A percentile compares a stretch with the other conserved stretches of the same genome.
Conservation (phyloP, 2,888 invertebrate genomes). For the Cataglyphis livida region DNA sequence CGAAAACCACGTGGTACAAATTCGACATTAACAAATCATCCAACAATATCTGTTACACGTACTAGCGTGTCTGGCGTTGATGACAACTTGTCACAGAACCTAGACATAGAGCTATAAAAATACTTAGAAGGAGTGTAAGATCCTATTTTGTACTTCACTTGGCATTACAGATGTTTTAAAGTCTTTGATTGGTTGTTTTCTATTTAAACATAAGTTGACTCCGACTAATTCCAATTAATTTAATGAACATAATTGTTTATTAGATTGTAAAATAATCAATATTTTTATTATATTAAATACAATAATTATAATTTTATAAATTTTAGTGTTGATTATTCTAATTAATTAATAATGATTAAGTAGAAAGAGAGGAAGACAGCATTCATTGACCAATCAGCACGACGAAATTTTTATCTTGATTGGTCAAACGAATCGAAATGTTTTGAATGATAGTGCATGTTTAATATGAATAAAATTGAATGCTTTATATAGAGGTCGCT, state of each 20-base stretch:
- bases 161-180: too few species aligned
- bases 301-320: too few species aligned
- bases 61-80: neutral
- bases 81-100: neutral
- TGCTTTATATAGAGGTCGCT: neutral
- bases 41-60: neutral
- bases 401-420: neutral
- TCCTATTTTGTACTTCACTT: neutral
- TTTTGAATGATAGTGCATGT: neutral
- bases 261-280: too few species aligned
- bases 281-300: too few species aligned
- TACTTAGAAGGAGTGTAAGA: neutral
- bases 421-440: neutral
- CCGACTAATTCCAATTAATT: too few species aligned
- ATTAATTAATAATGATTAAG: too few species aligned
- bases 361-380: too few species aligned
- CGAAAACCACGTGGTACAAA: conserved; percentile 18
- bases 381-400: neutral
- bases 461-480: neutral
- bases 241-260: too few species aligned
- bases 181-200: too few species aligned
- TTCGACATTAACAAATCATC: neutral
- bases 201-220: too few species aligned
- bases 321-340: too few species aligned
- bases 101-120: neutral